phyloP scores from a whole-genome alignment of 1,140 invertebrate genomes.

The Yoshiicerus persimilis region DNA sequence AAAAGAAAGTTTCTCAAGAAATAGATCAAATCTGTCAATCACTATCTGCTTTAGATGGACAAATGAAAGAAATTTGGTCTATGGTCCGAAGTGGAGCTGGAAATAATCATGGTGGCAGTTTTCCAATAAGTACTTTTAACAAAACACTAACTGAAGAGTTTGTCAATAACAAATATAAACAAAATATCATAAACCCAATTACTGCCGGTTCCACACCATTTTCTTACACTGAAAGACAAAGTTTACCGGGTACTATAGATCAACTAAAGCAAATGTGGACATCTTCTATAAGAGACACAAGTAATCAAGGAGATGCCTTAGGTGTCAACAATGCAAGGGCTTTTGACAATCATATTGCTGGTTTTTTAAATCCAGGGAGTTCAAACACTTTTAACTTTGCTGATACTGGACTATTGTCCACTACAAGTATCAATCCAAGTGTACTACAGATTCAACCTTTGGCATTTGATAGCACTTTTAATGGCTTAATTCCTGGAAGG shows the following conservation, averaged over 20 bases:
- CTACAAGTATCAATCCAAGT: neutral
- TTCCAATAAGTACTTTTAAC: neutral
- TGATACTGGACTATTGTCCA: neutral
- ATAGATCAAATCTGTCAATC: constrained; percentile 41
- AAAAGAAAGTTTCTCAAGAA: constrained; percentile 38
- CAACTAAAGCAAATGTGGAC: neutral
- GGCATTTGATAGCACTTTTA: neutral
- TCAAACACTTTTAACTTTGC: neutral
- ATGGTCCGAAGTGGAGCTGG: constrained; percentile 4
- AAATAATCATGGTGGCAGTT: neutral
- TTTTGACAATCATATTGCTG: neutral
- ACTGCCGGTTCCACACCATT: neutral
- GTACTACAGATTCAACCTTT: neutral
- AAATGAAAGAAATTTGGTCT: constrained; percentile 47
- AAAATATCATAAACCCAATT: neutral
- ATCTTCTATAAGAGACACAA: neutral
- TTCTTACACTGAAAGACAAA: neutral
- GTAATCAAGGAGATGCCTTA: neutral
- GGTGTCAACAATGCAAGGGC: neutral
- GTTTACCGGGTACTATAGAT: neutral
- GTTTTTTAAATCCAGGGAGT: neutral
- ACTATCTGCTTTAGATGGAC: constrained; percentile 33
- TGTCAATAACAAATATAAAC: neutral
- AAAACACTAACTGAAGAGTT: neutral
- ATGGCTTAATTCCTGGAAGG: neutral